Evolutionary conservation across 2,113 vertebrate species (phyloP), one percentile per base, ranked within the genome.

Genomic region (Micronycteris hirsuta): DNA sequence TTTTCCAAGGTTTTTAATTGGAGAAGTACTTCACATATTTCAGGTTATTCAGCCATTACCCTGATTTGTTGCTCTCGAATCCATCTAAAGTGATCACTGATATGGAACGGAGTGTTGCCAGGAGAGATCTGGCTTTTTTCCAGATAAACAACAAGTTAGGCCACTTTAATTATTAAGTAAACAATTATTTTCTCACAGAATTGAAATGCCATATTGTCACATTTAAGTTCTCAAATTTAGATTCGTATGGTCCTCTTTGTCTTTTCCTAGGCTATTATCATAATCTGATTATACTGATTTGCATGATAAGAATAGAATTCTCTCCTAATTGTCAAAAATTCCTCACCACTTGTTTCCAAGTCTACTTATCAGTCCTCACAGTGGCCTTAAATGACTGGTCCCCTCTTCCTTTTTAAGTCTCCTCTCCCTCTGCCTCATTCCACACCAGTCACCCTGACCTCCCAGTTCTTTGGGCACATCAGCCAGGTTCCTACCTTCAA

Each of bases 371-470:
- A 33, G 16, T 47, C 43, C n/a, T 54, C 41, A 11, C 1, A 13
- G 13, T 9, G 36, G 36, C 43, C 26, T 47, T 13, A 3, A 19
- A 10, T 17, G 4, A 7, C 1, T 0, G 2, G 15, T 0, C 8
- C 16, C 36, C 5, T 49, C 9, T 63, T 16, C 63, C 54, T 54
- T 20, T 36, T 24, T 17, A 63, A 31, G 4, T n/a, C 22, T 52
- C 6, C 28, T 43, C 1, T 16, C 3, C 19, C 15, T 76, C 56
- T 15, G 12, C 49, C 54, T 82, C 58, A 22, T 17, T 38, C 28
- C n/a, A 5, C 4, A 13, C 41, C 19, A 11, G 15, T n/a, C 13
- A 13, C 47, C 4, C n/a, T 22, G 13, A n/a, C 26, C 24, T 33
- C 16, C 20, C 41, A 5, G 3, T 58, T 41, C n/a, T 67, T 68